A percentile compares a stretch with the other conserved stretches of the same genome.
phyloP scores from a whole-genome alignment of 1,140 invertebrate species.

The Drosophila rufa region DNA sequence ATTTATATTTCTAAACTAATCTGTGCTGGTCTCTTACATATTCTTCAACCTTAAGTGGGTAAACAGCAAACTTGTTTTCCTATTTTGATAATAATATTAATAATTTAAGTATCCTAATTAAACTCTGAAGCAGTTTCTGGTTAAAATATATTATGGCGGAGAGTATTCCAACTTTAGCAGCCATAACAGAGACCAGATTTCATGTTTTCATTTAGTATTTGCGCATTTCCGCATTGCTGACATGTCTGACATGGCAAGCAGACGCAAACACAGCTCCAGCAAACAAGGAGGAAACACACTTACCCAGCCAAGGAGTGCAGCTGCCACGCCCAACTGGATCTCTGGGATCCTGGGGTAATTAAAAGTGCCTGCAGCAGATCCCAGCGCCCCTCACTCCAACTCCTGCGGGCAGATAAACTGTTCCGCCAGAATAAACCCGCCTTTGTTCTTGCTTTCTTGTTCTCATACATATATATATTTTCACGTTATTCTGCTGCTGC shows the following conservation, averaged over 20 bases:
- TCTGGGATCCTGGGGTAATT: conserved; percentile 67
- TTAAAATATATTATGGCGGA: neutral
- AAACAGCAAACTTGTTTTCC: neutral
- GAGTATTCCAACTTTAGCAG: neutral
- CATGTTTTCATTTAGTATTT: conserved; percentile 76
- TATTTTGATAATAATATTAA: neutral
- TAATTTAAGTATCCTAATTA: neutral
- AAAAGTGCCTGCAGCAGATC: conserved; percentile 59
- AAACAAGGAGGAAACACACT: conserved; percentile 8
- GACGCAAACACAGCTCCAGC: conserved; percentile 14
- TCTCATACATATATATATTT: conserved; percentile 27
- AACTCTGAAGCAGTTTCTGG: neutral
- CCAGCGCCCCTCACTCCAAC: conserved; percentile 4
- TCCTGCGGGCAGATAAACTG: conserved; percentile 35
- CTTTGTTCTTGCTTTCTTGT: conserved; percentile 7
- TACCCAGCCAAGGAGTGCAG: conserved; percentile 14
- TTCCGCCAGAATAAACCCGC: conserved; percentile 24
- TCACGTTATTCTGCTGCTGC: conserved; percentile 11
- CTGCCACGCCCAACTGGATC: conserved; percentile 41
- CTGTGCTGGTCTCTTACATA: neutral
- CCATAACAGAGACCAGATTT: neutral
- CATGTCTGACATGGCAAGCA: conserved; percentile 73
- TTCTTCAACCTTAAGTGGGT: neutral
- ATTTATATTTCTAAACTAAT: neutral
- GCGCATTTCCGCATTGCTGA: conserved; percentile 81